Evolutionary conservation across 2,888 invertebrate genomes (phyloP).

Genomic region (Meandrusa payeni): DNA sequence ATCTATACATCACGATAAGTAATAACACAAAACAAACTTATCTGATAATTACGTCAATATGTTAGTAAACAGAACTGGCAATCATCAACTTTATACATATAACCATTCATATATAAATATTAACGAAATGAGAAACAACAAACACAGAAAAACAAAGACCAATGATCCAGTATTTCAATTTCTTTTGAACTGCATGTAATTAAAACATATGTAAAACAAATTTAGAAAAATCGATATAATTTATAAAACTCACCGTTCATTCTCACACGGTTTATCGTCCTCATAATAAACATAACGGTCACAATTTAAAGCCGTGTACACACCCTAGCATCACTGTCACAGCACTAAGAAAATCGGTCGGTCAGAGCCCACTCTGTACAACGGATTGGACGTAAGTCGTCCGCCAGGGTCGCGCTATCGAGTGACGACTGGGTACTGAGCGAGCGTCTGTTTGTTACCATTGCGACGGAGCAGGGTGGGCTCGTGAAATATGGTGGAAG

Average conservation of each 20-base stretch:
- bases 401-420: slow-evolving; percentile 37
- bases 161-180: no score
- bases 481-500: slow-evolving; percentile 11
- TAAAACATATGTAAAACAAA: not conserved
- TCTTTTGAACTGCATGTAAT: no score
- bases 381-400: not conserved
- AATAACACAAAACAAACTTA: no score
- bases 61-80: no score
- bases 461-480: slow-evolving; percentile 13
- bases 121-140: no score
- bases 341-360: slow-evolving; percentile 38
- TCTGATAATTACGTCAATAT: no score
- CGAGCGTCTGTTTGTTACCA: slow-evolving; percentile 6
- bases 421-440: slow-evolving; percentile 37
- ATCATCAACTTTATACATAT: no score
- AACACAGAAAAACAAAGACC: no score
- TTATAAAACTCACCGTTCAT: slow-evolving; percentile 72
- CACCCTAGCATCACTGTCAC: slow-evolving; percentile 70
- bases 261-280: slow-evolving; percentile 59
- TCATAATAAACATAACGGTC: slow-evolving; percentile 41
- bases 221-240: slow-evolving; percentile 12
- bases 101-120: no score
- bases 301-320: slow-evolving; percentile 45
- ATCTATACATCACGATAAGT: no score
- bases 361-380: slow-evolving; percentile 7